Evolutionary conservation across 1,140 invertebrate genomes (phyloP), one percentile per base, ranked within the genome.

Genomic region (Habropoda laboriosa): DNA sequence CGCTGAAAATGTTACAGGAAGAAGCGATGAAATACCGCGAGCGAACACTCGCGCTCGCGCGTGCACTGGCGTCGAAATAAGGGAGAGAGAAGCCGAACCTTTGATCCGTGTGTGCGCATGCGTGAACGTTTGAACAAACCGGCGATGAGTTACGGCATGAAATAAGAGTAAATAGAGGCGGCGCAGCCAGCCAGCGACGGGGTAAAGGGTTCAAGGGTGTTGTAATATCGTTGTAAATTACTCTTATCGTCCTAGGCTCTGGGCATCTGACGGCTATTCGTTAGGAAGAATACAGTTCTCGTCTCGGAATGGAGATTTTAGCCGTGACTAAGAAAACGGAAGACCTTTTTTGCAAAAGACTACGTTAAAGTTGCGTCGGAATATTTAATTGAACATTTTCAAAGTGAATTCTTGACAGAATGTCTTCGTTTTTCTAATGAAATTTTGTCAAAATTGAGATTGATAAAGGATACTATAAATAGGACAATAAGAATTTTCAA

Each of bases 171-270:
- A 85, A 85, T 63, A 80, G 27, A 42, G 38, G 5, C 24, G 18
- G 24, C 18, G 21, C 0, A 32, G 42, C 40, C 0, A 32, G 42
- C 40, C 49, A n/a, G 24, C 45, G 53, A 51, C 45, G 42, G 47
- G 64, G 55, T 30, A 16, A 51, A 51, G 24, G 63, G 64, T 27
- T 45, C 18, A 45, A 60, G 83, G 77, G 45, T 68, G 61, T 53
- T 53, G 70, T 66, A 81, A 49, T 74, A 35, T 67, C 74, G 68
- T 75, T 86, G 76, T 83, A 86, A 86, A 86, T 86, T 86, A 80
- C 38, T 63, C 63, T 86, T 86, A 86, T 86, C 72, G 55, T 42
- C 18, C 63, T 60, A 42, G 67, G 16, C 8, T 53, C 83, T 45
- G 40, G 74, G 58, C 42, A 76, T 24, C 49, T 70, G 81, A 66